Evolutionary conservation across 2,113 vertebrate species (phyloP), one percentile per base, ranked within the genome.

Genomic region (Pantherophis guttatus): DNA sequence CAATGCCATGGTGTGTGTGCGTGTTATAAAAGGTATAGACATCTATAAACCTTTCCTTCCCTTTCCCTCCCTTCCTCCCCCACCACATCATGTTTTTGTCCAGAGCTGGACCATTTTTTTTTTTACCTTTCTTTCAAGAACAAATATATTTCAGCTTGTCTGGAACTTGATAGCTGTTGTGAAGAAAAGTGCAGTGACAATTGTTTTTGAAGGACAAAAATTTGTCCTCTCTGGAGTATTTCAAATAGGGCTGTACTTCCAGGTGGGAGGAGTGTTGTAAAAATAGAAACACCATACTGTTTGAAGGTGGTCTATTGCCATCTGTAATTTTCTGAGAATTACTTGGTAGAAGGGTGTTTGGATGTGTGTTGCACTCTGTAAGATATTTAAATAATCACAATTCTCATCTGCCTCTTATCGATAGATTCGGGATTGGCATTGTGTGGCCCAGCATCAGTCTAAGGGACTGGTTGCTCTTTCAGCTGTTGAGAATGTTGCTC

Each of bases 141-240:
- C 93, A 97, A 97, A 96, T 97, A 96, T 97, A 97, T 97, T 97
- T 97, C 96, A 97, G 93, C 95, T 96, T 98, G 97, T 97, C 97
- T 97, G 95, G 95, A 98, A 97, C 94, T 96, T 97, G 97, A 98
- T 98, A 97, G 97, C 95, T 97, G 95, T 97, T 95, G 70, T 96
- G 95, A 97, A 97, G 97, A 97, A 97, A 97, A 97, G 93, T 88
- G 94, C 95, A 94, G 93, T 97, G 97, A 97, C 96, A 97, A 97
- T 97, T 97, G 95, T 93, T 97, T 97, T 94, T 98, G 97, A 98
- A 98, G 97, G 97, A 97, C 97, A 98, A 97, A 97, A 96, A 97
- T 97, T 93, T 97, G 96, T 97, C 96, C 96, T 96, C 91, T 96
- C 95, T 96, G 94, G 91, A 97, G 91, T 96, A 92, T 96, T 97